These are phyloP conservation scores for Pharmacophagus antenor DNA, from an alignment of 2,888 invertebrate species.

Conservation along the genomic window DNA sequence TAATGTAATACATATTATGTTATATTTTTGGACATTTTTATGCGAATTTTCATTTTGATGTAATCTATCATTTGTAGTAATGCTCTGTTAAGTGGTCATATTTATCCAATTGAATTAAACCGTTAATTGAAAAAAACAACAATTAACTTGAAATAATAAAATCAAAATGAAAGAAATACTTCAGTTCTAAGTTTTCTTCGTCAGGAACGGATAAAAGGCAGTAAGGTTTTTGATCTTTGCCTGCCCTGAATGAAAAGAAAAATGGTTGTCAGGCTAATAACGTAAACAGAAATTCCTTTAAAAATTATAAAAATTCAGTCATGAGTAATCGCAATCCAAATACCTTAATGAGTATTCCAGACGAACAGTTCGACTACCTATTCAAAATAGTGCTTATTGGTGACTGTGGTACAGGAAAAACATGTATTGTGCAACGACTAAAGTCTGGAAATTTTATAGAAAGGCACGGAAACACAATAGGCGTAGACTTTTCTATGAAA, in stretches of 20 bases:
- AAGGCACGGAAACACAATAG: constrained; percentile 97
- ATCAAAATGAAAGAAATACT: no score
- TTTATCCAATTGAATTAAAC: no score
- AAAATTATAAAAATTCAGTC: constrained; percentile 48
- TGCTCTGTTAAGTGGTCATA: no score
- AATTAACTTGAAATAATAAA: no score
- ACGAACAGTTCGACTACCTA: constrained; percentile 94
- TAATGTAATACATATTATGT: no score
- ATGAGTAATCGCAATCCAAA: constrained; percentile 89
- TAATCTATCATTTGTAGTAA: no score
- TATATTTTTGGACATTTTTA: no score
- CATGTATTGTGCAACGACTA: constrained; percentile 96
- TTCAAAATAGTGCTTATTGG: constrained; percentile 98
- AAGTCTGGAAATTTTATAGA: constrained; percentile 97
- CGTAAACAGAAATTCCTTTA: constrained; percentile 52
- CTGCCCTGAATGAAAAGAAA: constrained; percentile 1
- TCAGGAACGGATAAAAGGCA: no score
- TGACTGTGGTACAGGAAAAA: constrained; percentile 94
- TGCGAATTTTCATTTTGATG: no score
- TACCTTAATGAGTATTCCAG: constrained; percentile 87
- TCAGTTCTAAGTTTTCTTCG: no score
- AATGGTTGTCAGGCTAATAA: constrained; percentile 47
- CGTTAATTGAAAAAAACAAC: no score
- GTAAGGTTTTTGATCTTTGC: background rate
- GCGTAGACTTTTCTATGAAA: constrained; percentile 99